phyloP scores from a whole-genome alignment of 2,797 vertebrate species.

The Loris lydekkerianus region DNA sequence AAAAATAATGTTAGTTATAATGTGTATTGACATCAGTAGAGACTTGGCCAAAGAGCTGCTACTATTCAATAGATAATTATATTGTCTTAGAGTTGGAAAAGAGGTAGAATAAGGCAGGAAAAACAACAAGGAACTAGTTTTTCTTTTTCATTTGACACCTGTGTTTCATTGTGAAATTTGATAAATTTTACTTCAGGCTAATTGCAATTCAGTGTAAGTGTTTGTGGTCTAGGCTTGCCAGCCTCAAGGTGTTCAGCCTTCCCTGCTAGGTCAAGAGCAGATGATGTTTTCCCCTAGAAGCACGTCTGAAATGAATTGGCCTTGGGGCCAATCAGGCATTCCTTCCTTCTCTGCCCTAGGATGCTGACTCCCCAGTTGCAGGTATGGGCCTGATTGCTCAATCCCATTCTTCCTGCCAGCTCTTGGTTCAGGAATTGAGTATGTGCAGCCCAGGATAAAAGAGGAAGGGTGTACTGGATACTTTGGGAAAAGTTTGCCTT shows the following conservation, averaged over 20 bases:
- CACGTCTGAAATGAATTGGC: neutral
- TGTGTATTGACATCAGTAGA: neutral
- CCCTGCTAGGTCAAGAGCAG: neutral
- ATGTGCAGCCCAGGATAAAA: neutral
- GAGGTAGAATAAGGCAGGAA: neutral
- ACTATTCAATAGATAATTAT: slow-evolving; percentile 30
- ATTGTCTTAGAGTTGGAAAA: neutral
- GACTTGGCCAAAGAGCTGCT: slow-evolving; percentile 26
- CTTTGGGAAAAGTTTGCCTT: neutral
- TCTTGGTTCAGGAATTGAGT: neutral
- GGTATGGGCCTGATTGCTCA: neutral
- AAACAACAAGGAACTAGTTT: slow-evolving; percentile 31
- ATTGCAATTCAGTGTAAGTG: neutral
- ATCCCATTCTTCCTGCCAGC: neutral
- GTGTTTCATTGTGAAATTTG: slow-evolving; percentile 25
- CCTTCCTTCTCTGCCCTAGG: neutral
- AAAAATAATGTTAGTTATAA: neutral
- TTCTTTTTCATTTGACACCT: neutral
- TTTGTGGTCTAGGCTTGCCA: neutral
- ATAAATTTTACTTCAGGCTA: neutral
- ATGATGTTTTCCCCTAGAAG: slow-evolving; percentile 10
- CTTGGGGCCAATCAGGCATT: neutral
- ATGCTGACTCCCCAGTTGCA: neutral
- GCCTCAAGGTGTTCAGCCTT: slow-evolving; percentile 12
- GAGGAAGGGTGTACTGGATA: neutral